phyloP scores from a whole-genome alignment of 2,113 vertebrate species.

The Eonycteris spelaea region DNA sequence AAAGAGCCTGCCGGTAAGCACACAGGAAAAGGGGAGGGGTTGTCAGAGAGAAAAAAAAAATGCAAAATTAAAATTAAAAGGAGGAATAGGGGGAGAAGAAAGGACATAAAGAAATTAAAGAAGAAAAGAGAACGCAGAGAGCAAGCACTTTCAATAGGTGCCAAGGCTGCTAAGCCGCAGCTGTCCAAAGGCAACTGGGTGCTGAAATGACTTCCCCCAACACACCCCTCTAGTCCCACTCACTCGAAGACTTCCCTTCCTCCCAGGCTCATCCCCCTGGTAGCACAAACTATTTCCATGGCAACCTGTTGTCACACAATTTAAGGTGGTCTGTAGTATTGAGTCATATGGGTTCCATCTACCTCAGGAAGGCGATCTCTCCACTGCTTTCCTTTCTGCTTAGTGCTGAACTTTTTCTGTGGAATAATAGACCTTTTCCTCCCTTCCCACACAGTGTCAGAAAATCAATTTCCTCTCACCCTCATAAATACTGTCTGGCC shows the following conservation, averaged over 20 bases:
- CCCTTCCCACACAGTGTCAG: neutral
- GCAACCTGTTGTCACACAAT: conserved; percentile 22
- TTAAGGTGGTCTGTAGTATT: conserved; percentile 19
- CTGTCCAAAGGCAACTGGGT: conserved; percentile 35
- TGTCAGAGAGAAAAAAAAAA: neutral
- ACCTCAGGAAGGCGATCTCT: neutral
- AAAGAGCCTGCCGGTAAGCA: neutral
- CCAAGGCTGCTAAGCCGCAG: neutral
- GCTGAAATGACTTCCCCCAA: conserved; percentile 35
- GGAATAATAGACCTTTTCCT: neutral
- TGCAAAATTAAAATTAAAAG: neutral
- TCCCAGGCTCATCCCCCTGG: neutral
- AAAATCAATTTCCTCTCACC: neutral
- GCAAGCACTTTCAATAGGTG: neutral
- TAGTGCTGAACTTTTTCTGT: conserved; percentile 30
- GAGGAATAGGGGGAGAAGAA: neutral
- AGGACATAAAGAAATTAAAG: neutral
- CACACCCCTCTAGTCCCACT: neutral
- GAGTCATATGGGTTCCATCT: conserved; percentile 7
- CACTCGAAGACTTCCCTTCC: conserved; percentile 16
- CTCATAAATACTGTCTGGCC: neutral
- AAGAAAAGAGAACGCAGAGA: neutral
- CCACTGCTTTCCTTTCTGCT: conserved; percentile 31
- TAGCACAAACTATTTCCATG: conserved; percentile 35
- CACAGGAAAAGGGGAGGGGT: neutral